Conservation (phyloP, 2,113 vertebrate species). For the Meriones unguiculatus region DNA sequence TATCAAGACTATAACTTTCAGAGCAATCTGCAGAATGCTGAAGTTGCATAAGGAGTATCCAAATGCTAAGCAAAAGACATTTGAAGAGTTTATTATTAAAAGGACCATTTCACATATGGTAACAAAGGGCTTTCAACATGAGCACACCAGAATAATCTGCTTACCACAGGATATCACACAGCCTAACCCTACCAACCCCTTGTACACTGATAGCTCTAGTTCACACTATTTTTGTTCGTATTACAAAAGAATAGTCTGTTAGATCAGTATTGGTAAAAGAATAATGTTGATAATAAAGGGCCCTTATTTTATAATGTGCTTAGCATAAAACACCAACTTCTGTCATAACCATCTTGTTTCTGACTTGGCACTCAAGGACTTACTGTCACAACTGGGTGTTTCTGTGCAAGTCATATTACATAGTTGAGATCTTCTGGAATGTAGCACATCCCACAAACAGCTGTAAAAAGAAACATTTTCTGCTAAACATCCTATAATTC, state of each 20-base stretch:
- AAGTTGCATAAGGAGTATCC: not conserved
- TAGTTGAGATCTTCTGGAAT: not conserved
- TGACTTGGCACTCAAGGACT: not conserved
- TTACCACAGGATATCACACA: not conserved
- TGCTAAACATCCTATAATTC: not conserved
- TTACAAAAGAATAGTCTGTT: not conserved
- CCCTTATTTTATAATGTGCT: conserved; percentile 31
- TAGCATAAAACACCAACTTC: not conserved
- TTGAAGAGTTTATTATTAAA: not conserved
- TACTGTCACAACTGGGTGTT: not conserved
- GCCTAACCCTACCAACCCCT: no score
- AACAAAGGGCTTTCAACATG: not conserved
- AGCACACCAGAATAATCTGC: not conserved
- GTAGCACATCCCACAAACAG: not conserved
- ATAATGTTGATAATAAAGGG: not conserved
- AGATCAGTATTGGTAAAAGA: not conserved
- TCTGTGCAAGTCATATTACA: not conserved
- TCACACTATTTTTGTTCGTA: not conserved
- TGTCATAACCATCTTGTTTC: not conserved
- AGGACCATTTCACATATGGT: not conserved
- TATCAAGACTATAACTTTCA: not conserved
- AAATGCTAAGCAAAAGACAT: not conserved
- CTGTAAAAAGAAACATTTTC: conserved; percentile 3
- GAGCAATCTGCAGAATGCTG: not conserved
- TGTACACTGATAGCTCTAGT: not conserved